Evolutionary conservation across 2,113 vertebrate species (phyloP).

Genomic region (human (Homo sapiens)): GRCh38 chr13:112940501-112941000

Average conservation of each 20-base stretch:
- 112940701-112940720: background rate
- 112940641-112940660: background rate
- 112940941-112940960: background rate
- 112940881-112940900: background rate
- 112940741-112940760: rapidly evolving
- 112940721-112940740: background rate
- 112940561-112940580: background rate
- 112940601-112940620: too few species aligned
- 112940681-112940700: background rate
- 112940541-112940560: background rate
- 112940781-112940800: background rate
- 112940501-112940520: background rate
- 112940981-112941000: background rate
- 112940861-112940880: background rate
- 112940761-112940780: background rate
- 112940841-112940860: background rate
- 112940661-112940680: background rate
- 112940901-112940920: background rate
- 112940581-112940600: background rate
- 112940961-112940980: background rate
- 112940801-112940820: background rate
- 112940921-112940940: background rate
- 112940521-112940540: slow-evolving; percentile 12
- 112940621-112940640: background rate
- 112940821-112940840: background rate